These are phyloP conservation scores for Argyresthia goedartella DNA, from an alignment of 2,888 invertebrate genomes.

Conservation along the genomic window DNA sequence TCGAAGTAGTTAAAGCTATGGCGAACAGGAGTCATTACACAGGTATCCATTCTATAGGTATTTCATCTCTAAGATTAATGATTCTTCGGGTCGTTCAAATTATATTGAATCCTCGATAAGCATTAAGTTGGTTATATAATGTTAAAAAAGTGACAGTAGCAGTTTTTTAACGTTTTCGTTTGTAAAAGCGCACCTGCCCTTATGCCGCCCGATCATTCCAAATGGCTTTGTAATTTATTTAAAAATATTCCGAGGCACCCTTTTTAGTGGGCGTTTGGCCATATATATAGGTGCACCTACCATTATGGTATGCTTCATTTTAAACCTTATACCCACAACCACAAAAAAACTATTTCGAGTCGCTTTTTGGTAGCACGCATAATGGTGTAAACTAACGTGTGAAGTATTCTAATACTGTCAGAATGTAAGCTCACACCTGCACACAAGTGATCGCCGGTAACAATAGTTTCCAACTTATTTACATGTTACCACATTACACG, in stretches of 20 bases:
- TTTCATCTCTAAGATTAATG: background rate
- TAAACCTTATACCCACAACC: background rate
- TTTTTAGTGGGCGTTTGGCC: conserved; percentile 1
- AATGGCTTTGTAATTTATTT: conserved; percentile 55
- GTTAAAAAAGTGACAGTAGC: conserved; percentile 38
- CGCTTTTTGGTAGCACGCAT: no score
- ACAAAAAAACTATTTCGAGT: background rate
- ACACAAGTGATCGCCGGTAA: conserved; percentile 8
- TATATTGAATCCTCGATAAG: background rate
- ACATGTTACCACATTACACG: conserved; percentile 20
- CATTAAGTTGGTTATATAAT: conserved; percentile 1
- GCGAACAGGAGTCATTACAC: background rate
- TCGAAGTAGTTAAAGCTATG: background rate
- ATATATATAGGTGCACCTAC: background rate
- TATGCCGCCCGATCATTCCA: conserved; percentile 28
- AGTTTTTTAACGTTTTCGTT: conserved; percentile 30
- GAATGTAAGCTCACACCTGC: conserved; percentile 47
- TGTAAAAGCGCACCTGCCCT: conserved; percentile 36
- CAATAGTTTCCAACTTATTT: conserved; percentile 18
- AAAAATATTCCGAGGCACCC: conserved; percentile 36
- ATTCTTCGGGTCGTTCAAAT: background rate
- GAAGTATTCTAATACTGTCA: conserved; percentile 26
- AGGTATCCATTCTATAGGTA: background rate
- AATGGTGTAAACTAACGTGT: conserved; percentile 20
- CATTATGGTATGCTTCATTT: conserved; percentile 1